A percentile compares a stretch with the other conserved stretches of the same genome.
Evolutionary conservation across 2,797 vertebrate species (phyloP).

Genomic region (Aldrovandia affinis): DNA sequence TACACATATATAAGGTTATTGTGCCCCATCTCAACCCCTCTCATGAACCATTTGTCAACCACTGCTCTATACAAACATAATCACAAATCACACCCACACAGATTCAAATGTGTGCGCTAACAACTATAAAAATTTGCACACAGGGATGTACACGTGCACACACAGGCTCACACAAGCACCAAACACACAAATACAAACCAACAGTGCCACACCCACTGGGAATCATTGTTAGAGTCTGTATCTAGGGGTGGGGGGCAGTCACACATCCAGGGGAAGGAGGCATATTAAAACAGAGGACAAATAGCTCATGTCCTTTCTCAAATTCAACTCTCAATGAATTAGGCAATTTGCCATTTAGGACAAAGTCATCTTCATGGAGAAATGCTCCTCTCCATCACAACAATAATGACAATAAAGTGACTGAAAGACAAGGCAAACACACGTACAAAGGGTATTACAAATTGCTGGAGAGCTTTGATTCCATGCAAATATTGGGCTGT

Average conservation of each 20-base stretch:
- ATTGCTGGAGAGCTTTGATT: conserved; percentile 31
- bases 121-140: background rate
- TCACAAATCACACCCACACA: no score
- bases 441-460: conserved; percentile 8
- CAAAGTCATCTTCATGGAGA: background rate
- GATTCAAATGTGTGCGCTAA: no score
- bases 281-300: background rate
- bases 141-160: background rate
- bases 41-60: no score
- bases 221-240: background rate
- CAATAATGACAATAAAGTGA: background rate
- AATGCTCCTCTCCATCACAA: conserved; percentile 11
- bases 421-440: conserved; percentile 8
- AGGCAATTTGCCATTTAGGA: conserved; percentile 25
- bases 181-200: no score
- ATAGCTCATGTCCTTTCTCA: background rate
- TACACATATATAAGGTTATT: no score
- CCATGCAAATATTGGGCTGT: conserved; percentile 27
- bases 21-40: no score
- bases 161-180: background rate
- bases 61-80: no score
- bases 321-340: background rate
- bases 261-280: background rate
- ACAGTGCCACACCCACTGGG: background rate
- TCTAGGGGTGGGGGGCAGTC: background rate